Evolutionary conservation across 2,888 invertebrate species (phyloP).

Genomic region (Colostygia pectinataria): DNA sequence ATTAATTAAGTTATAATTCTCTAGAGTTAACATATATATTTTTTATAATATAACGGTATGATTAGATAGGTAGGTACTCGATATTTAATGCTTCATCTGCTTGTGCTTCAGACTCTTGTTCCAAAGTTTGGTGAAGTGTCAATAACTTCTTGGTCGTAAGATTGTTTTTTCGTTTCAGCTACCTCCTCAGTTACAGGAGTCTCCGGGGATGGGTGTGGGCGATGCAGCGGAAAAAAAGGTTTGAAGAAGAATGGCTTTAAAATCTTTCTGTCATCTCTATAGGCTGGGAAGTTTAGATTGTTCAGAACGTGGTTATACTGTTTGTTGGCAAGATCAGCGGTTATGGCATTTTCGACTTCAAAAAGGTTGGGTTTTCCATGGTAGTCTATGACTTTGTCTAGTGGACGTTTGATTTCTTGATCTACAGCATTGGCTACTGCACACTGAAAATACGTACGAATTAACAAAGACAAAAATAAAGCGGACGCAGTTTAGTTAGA

Average conservation of each 20-base stretch:
- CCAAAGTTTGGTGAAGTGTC: background rate
- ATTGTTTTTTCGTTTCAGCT: background rate
- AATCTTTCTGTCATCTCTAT: constrained; percentile 9
- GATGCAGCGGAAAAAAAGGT: constrained; percentile 7
- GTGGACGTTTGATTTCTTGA: background rate
- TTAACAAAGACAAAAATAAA: too few relatives aligned
- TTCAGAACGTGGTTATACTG: background rate
- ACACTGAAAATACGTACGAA: constrained; percentile 22
- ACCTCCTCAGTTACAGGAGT: background rate
- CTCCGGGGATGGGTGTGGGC: constrained; percentile 1
- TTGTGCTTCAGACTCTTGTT: background rate
- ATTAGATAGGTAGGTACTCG: too few relatives aligned
- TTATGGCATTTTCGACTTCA: background rate
- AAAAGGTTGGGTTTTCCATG: constrained; percentile 1
- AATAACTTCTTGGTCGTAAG: too few relatives aligned
- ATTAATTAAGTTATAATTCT: too few relatives aligned
- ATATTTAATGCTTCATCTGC: background rate
- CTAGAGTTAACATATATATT: too few relatives aligned
- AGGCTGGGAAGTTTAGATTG: constrained; percentile 2
- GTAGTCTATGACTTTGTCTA: background rate
- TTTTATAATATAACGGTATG: too few relatives aligned
- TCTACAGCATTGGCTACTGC: constrained; percentile 15
- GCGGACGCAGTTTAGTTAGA: too few relatives aligned
- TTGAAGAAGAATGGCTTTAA: constrained; percentile 6
- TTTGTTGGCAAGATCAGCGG: background rate